Evolutionary conservation across 2,888 invertebrate species (phyloP).

Genomic region (Alloscopus bannaensis): DNA sequence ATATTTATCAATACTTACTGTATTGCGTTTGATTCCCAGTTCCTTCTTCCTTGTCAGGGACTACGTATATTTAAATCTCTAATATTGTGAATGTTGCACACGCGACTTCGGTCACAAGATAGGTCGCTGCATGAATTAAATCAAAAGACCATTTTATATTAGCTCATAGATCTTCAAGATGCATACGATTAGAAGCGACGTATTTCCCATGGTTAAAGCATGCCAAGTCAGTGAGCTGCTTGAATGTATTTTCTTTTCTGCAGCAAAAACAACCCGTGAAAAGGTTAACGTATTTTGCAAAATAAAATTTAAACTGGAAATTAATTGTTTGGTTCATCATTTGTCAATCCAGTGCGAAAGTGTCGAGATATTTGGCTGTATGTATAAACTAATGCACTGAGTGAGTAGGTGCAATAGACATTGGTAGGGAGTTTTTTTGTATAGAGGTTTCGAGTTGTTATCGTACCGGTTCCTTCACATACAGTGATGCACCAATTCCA

Average conservation of each 20-base stretch:
- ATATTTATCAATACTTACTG: too few species aligned
- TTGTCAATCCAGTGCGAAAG: neutral
- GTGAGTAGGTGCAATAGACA: neutral
- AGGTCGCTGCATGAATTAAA: neutral
- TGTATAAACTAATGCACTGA: neutral
- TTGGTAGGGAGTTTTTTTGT: too few species aligned
- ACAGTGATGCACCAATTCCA: neutral
- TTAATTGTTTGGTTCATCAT: neutral
- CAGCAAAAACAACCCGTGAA: neutral
- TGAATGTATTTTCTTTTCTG: neutral
- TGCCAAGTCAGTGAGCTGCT: conserved; percentile 28
- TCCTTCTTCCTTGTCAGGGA: neutral
- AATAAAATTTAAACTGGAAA: neutral
- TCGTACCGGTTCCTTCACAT: neutral
- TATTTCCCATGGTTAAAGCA: neutral
- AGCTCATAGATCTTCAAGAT: neutral
- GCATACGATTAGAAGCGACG: neutral
- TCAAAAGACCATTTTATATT: neutral
- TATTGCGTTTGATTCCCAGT: too few species aligned
- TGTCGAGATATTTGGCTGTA: neutral
- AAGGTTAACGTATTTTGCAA: neutral
- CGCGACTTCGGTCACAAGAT: neutral
- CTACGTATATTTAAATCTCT: neutral
- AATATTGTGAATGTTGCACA: neutral
- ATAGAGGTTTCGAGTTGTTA: too few species aligned